phyloP scores from a whole-genome alignment of 2,888 invertebrate genomes.

The Andrena bucephala region DNA sequence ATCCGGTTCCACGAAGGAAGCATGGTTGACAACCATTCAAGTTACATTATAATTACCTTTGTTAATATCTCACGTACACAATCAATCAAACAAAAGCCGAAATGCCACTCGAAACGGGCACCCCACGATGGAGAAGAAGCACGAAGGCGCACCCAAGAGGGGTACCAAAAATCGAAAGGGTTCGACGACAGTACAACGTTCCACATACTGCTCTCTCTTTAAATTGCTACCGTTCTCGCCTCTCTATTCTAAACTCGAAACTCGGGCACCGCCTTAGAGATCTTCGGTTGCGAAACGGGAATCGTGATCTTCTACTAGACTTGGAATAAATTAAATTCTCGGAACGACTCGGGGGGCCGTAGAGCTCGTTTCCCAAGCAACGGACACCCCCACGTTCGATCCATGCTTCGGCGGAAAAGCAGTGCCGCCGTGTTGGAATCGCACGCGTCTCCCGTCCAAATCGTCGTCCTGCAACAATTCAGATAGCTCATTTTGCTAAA shows the following conservation, averaged over 20 bases:
- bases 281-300: slow-evolving; percentile 12
- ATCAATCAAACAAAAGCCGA: slow-evolving; percentile 42
- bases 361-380: slow-evolving; percentile 45
- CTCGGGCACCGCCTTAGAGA: background rate
- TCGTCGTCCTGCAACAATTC: slow-evolving; percentile 68
- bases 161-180: slow-evolving; percentile 39
- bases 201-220: slow-evolving; percentile 45
- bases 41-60: slow-evolving; percentile 41
- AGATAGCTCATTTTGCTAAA: slow-evolving; percentile 63
- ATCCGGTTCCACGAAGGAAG: slow-evolving; percentile 28
- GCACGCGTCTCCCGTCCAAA: slow-evolving; percentile 62
- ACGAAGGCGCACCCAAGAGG: slow-evolving; percentile 6
- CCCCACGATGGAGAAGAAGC: slow-evolving; percentile 30
- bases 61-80: slow-evolving; percentile 45
- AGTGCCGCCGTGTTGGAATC: slow-evolving; percentile 48
- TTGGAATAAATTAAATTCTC: slow-evolving; percentile 24
- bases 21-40: background rate
- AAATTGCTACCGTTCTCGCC: background rate
- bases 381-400: slow-evolving; percentile 45
- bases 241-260: background rate
- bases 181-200: slow-evolving; percentile 49
- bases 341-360: background rate
- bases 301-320: slow-evolving; percentile 6
- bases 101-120: slow-evolving; percentile 23
- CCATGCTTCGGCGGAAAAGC: slow-evolving; percentile 49